Conservation (phyloP, 2,797 vertebrate species). For the Parambassis ranga region DNA sequence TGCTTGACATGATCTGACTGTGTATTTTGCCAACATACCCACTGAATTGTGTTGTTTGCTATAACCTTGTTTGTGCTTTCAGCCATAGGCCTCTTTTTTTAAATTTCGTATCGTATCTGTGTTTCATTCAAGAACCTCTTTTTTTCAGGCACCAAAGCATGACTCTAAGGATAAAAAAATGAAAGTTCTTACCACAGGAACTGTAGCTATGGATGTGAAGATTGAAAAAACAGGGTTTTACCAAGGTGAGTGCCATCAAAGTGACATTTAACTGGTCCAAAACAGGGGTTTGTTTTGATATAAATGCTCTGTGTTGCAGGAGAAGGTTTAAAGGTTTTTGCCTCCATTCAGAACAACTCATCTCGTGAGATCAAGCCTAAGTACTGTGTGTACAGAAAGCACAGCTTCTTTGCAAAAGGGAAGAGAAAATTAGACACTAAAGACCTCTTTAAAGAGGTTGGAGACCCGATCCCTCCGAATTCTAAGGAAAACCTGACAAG, state of each 20-base stretch:
- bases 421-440: slow-evolving; percentile 83
- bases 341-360: slow-evolving; percentile 89
- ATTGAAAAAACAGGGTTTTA: slow-evolving; percentile 71
- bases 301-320: slow-evolving; percentile 68
- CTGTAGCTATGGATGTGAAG: slow-evolving; percentile 71
- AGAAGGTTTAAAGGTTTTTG: slow-evolving; percentile 88
- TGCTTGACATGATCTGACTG: background rate
- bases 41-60: too few relatives aligned
- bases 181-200: slow-evolving; percentile 70
- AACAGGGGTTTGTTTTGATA: background rate
- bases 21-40: too few relatives aligned
- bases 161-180: slow-evolving; percentile 71
- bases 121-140: background rate
- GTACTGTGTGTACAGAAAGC: slow-evolving; percentile 87
- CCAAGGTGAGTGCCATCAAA: slow-evolving; percentile 54
- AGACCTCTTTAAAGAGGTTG: slow-evolving; percentile 86
- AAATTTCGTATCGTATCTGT: background rate
- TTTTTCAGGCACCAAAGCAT: slow-evolving; percentile 70
- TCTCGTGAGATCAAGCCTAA: slow-evolving; percentile 90
- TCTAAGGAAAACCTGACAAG: slow-evolving; percentile 81
- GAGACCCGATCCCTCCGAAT: slow-evolving; percentile 84
- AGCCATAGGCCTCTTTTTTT: too few relatives aligned
- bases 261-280: background rate
- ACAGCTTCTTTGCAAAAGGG: slow-evolving; percentile 87
- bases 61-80: too few relatives aligned